Conservation (phyloP, 2,113 vertebrate species). For the Rhagologus leucostigma region DNA sequence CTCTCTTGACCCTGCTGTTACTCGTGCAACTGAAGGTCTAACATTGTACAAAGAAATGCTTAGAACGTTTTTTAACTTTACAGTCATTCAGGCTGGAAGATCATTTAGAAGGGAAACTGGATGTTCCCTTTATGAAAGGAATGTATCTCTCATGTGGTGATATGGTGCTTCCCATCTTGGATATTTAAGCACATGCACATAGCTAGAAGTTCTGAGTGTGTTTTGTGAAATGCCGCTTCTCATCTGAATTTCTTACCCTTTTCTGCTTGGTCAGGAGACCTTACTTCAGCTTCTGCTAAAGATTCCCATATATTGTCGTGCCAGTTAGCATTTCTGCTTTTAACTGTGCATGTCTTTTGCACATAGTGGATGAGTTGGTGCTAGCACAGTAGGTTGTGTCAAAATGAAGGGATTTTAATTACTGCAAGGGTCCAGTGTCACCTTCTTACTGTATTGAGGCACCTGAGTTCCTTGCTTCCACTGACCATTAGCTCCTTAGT, state of each 20-base stretch:
- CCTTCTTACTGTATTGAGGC: not conserved
- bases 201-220: not conserved
- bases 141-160: not conserved
- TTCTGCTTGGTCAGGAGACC: not conserved
- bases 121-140: not conserved
- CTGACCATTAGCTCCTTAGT: not conserved
- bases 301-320: rapidly evolving
- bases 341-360: not conserved
- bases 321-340: not conserved
- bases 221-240: rapidly evolving
- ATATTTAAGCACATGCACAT: rapidly evolving
- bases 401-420: not conserved
- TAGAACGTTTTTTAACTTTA: not conserved
- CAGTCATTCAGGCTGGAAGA: not conserved
- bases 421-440: not conserved
- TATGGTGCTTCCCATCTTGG: not conserved
- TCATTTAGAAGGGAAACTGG: not conserved
- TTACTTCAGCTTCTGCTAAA: not conserved
- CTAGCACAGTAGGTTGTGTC: not conserved
- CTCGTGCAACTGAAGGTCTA: not conserved
- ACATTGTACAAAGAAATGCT: not conserved
- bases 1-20: not conserved
- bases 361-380: not conserved
- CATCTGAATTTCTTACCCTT: not conserved
- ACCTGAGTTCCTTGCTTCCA: not conserved